Percentiles rank a stretch among this genome's conserved stretches.
Conservation (phyloP, 2,888 invertebrate species). For the Scaptomyza polygonia region DNA sequence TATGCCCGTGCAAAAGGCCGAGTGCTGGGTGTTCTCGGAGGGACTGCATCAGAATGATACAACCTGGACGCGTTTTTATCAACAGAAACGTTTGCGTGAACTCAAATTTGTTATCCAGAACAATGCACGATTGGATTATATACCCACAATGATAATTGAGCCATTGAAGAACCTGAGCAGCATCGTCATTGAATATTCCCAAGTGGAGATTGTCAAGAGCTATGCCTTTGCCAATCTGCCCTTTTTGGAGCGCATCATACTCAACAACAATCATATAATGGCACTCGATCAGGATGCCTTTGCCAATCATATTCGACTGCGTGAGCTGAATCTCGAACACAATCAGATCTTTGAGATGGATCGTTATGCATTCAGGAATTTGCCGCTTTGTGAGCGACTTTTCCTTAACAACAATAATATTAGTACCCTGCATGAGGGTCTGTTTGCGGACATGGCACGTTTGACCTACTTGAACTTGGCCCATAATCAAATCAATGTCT, state of each 20-base stretch:
- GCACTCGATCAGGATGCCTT: slow-evolving; percentile 89
- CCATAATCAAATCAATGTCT: slow-evolving; percentile 89
- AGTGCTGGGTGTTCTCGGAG: slow-evolving; percentile 91
- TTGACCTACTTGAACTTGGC: slow-evolving; percentile 92
- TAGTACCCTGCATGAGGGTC: slow-evolving; percentile 92
- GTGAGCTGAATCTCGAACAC: slow-evolving; percentile 89
- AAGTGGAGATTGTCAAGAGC: slow-evolving; percentile 88
- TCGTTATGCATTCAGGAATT: slow-evolving; percentile 89
- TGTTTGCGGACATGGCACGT: slow-evolving; percentile 90
- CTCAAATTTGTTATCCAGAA: slow-evolving; percentile 90
- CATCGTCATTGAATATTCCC: slow-evolving; percentile 90
- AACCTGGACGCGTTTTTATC: slow-evolving; percentile 90
- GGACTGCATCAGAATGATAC: slow-evolving; percentile 89
- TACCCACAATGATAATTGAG: slow-evolving; percentile 89
- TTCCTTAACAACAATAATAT: slow-evolving; percentile 94
- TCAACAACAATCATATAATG: slow-evolving; percentile 89
- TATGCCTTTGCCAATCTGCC: slow-evolving; percentile 91
- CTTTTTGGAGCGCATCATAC: slow-evolving; percentile 87
- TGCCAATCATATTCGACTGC: slow-evolving; percentile 89
- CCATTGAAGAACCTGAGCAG: slow-evolving; percentile 88
- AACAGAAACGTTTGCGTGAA: slow-evolving; percentile 89
- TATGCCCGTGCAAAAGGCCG: slow-evolving; percentile 88
- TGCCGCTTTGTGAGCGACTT: slow-evolving; percentile 90
- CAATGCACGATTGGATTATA: slow-evolving; percentile 88
- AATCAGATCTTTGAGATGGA: slow-evolving; percentile 91